Percentiles rank a stretch among this genome's conserved stretches.
These are phyloP conservation scores for Leptatherina wallacei DNA, from an alignment of 2,797 vertebrate genomes.

Conservation along the genomic window DNA sequence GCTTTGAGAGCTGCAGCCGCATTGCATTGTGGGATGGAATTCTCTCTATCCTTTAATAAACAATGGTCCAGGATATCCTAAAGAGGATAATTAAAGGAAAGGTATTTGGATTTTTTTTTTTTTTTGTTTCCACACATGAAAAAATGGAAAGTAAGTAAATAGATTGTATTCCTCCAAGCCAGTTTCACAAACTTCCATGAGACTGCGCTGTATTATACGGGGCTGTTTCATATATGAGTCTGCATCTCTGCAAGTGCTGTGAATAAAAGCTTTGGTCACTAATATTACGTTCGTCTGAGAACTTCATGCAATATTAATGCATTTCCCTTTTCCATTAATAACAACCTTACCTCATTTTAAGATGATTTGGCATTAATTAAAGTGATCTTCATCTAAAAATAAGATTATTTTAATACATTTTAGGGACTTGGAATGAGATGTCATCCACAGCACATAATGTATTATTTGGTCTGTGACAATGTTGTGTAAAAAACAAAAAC, in stretches of 20 bases:
- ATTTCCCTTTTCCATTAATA: constrained; percentile 10
- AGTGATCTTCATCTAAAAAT: constrained; percentile 17
- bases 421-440: background rate
- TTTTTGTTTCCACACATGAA: background rate
- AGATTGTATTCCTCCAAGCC: background rate
- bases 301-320: constrained; percentile 31
- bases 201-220: background rate
- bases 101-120: too few species aligned
- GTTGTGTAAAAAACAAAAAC: background rate
- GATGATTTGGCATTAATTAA: constrained; percentile 23
- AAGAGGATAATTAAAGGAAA: too few species aligned
- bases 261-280: constrained; percentile 5
- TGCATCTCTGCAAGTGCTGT: background rate
- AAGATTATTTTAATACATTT: constrained; percentile 27
- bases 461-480: constrained; percentile 5
- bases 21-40: too few species aligned
- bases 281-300: constrained; percentile 23
- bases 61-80: too few species aligned
- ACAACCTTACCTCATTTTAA: constrained; percentile 22
- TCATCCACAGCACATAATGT: background rate
- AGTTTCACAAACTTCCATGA: background rate
- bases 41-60: too few species aligned
- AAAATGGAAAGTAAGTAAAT: background rate
- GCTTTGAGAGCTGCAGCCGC: too few species aligned
- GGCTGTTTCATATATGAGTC: background rate